Base-by-base conservation (phyloP, 1,140 invertebrate species). In the Conus betulinus region DNA sequence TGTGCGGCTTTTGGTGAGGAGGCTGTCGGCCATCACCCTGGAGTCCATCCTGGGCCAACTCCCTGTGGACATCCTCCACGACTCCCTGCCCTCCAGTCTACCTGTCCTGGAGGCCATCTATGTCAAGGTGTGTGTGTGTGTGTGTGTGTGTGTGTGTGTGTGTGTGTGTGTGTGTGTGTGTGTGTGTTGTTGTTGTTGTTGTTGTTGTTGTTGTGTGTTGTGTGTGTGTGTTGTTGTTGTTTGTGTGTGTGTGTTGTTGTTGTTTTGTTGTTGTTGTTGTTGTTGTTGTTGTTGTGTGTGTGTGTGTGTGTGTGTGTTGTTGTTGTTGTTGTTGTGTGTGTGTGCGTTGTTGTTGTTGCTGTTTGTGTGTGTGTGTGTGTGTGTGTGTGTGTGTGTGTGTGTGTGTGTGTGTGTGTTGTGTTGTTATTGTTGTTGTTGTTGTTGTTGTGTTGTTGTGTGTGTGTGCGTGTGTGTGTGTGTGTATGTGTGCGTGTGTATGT, bases 101-200 rank as follows among this genome's bases (percentile, higher is more conserved):
- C 97, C 97, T 89, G 96, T 99, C 71, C 95, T 99, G 79, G 98
- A 99, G 94, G 97, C 98, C 0, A 96, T 99, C 0, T 97, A 98
- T 92, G 97, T 97, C 88, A 97, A 98, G 96, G 95, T 83, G 53
- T 20, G 76, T 60, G 39, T 53, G 76, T 27, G 25, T 27, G 25
- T 78, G 76, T 20, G 25, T 27, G 76, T 78, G 76, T 78, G 76
- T 39, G 76, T 78, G n/a, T 78, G 76, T 27, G 76, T 7, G 25
- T 7, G 39, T 78, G 76, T 39, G 76, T 78, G 76, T 78, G 76
- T 39, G 25, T 78, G 76, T 74, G 71, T 27, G 76, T 78, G 76
- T 39, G 25, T 78, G 76, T 17, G 76, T 78, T 17, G 7, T 17
- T 39, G n/a, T 17, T 78, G 74, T 27, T 17, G 7, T 8, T 78